Base-by-base conservation (phyloP, 1,140 invertebrate species). In the Apis laboriosa region DNA sequence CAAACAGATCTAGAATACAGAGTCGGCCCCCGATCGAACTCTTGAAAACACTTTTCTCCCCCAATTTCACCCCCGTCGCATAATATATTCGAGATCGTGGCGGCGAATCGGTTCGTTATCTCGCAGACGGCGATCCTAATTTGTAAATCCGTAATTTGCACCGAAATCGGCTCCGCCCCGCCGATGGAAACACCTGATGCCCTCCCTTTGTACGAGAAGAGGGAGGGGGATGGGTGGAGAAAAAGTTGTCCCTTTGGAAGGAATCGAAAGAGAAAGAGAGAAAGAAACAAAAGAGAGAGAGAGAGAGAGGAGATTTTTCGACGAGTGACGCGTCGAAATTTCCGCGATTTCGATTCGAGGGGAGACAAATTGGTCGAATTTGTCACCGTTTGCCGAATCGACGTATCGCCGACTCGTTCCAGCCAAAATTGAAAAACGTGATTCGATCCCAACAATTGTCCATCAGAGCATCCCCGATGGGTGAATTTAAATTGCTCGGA, bases 111-210 rank as follows among this genome's bases (percentile, higher is more conserved):
- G 34, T 53, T 58, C 24, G 76, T 58, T 58, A 49, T 58, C 64
- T 60, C 64, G 34, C 34, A 51, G 34, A 58, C 53, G 58, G 19
- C 24, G 60, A 66, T 53, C 49, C 77, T 51, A 79, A 79, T 79
- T 77, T 68, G 76, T 77, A 77, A 67, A 67, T 77, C 21, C 51
- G 75, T 77, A 67, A 55, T 79, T 83, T 60, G 68, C 68, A 79
- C 28, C 53, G 76, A 73, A 73, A 79, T 73, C 77, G 58, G 28
- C 60, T 76, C 15, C 9, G 9, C 9, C 53, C 34, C 9, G 8
- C 11, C 49, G 2, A 7, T 43, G 34, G 17, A 9, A 78, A 60
- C 76, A 78, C 76, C 76, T 78, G 76, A 58, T 78, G 64, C 76
- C 76, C 17, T 43, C 75, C 75, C 64, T 55, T 13, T 43, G 73